A percentile compares a stretch with the other conserved stretches of the same genome.
Conservation (phyloP, 2,797 vertebrate species). For the Hydrolagus colliei region DNA sequence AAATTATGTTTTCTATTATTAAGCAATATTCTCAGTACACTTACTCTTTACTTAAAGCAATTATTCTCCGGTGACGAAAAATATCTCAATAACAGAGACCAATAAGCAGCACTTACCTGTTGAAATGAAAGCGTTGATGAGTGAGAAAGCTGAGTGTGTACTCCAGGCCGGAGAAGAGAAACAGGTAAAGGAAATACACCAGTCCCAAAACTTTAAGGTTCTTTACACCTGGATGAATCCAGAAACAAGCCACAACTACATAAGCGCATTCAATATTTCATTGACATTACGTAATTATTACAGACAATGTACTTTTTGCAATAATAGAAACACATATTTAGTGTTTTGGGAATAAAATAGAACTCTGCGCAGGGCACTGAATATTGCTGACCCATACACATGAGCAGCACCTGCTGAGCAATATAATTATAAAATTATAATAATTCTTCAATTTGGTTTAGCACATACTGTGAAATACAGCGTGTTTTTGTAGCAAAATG, state of each 20-base stretch:
- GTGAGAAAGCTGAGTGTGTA: conserved; percentile 86
- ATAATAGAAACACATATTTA: no score
- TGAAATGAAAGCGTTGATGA: conserved; percentile 91
- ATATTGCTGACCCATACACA: no score
- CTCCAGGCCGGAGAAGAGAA: conserved; percentile 92
- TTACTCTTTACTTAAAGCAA: background rate
- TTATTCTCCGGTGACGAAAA: background rate
- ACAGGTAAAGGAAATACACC: conserved; percentile 87
- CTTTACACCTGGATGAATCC: conserved; percentile 57
- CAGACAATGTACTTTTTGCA: no score
- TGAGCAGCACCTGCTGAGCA: no score
- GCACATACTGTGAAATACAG: no score
- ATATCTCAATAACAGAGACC: background rate
- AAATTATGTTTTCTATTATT: background rate
- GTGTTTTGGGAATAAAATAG: no score
- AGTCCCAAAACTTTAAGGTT: conserved; percentile 74
- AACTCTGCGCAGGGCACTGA: no score
- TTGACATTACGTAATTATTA: background rate
- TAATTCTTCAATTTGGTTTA: no score
- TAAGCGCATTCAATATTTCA: background rate
- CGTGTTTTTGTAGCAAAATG: no score
- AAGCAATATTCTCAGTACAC: background rate
- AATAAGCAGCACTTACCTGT: conserved; percentile 57
- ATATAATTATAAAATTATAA: no score
- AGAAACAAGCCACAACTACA: background rate